Evolutionary conservation across 2,888 invertebrate species (phyloP), one percentile per base, ranked within the genome.

Genomic region (Synergus umbraculus): DNA sequence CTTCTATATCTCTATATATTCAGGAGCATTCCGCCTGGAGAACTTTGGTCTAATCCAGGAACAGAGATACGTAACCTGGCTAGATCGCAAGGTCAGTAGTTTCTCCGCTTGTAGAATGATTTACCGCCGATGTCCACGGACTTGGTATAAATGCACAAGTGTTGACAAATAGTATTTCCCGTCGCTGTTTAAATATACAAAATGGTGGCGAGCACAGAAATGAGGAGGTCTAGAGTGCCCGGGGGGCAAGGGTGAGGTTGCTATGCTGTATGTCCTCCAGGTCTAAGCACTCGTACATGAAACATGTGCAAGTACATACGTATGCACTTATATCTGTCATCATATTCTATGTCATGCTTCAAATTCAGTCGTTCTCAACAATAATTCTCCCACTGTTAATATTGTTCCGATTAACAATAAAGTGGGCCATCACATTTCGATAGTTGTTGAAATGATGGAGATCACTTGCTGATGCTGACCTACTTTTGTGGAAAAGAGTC

Each of bases 101-200:
- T 88, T 83, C 81, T 67, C 86, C 13, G 63, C 63, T 64, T 64
- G 76, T 65, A 49, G 65, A 83, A 86, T 88, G 87, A 89, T 88
- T 88, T 88, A 88, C 85, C 82, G 86, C 60, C 84, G 81, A 85
- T 83, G 85, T 49, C 64, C 78, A 73, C 60, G 46, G 64, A 76
- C 76, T 76, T 76, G 46, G 86, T 86, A 86, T 84, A 86, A 87
- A 87, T 85, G 87, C 85, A 80, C 84, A 83, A 84, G 85, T 87
- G 86, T 87, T 86, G 88, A 88, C 86, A 88, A 89, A 89, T 87
- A 88, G 86, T 86, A 84, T 88, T 85, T 84, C 83, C 84, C 82
- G 77, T 73, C 82, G 86, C 84, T 86, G 84, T 86, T 87, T 86
- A 86, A 88, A 87, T 86, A 84, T 83, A 85, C 83, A 83, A 85